Base-by-base conservation (phyloP, 2,888 invertebrate species). In the Drosophila bunnanda region DNA sequence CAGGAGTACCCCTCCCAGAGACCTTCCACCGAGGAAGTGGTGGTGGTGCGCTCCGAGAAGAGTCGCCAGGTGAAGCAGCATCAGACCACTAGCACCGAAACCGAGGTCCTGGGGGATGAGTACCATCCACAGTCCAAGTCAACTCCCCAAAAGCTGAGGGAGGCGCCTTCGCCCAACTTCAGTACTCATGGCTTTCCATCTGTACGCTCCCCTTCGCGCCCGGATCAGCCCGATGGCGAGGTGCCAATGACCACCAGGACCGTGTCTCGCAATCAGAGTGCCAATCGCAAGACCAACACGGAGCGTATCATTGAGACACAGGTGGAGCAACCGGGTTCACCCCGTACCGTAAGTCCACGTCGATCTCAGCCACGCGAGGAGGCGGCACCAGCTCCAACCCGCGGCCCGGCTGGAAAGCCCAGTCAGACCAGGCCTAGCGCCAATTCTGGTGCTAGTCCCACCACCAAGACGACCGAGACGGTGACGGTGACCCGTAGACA, bases 161-260 rank as follows among this genome's bases (percentile, higher is more conserved):
- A 88, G 34, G 71, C 90, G 25, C 79, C 82, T 2, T 25, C 76
- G 0, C 71, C 75, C 39, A 64, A 83, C 41, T 85, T 70, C 25
- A 80, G 89, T 44, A 85, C 90, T 5, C 88, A 89, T 6, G 90
- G 90, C 1, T 90, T 86, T 55, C 90, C 90, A 2, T 89, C 89
- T 13, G 83, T 76, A n/a, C 84, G 88, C 48, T 52, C 65, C 1
- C 15, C 41, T 4, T 43, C 22, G 38, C 57, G 67, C 0, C n/a
- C 73, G 0, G 87, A 82, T 72, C 89, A 69, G 57, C 72, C 75
- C 38, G 79, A 89, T 30, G 84, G 73, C 7, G 84, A 87, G 52
- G 61, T 69, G 13, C 30, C 77, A 7, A 59, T 65, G 13, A 32
- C 12, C 39, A 56, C 48, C 43, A 78, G 50, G 32, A 46, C 56